phyloP scores from a whole-genome alignment of 2,888 invertebrate species.

The Pachliopta kotzebuea region DNA sequence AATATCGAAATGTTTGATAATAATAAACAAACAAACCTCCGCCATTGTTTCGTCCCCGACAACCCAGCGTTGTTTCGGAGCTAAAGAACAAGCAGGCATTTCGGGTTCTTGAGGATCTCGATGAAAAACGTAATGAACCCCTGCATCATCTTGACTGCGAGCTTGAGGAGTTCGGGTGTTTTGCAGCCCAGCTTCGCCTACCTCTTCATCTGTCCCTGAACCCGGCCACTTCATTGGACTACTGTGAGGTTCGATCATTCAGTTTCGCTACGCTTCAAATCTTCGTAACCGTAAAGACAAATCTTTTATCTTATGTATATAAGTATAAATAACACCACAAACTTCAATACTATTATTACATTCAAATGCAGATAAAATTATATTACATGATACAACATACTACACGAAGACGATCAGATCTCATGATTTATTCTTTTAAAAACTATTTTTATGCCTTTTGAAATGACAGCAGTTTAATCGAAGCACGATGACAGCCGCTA shows the following conservation, averaged over 20 bases:
- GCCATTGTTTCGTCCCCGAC: constrained; percentile 93
- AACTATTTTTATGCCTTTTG: constrained; percentile 62
- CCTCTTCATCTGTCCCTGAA: constrained; percentile 84
- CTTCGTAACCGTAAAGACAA: constrained; percentile 61
- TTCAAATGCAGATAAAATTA: constrained; percentile 47
- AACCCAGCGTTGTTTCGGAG: constrained; percentile 91
- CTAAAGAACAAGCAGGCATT: constrained; percentile 82
- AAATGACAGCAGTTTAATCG: constrained; percentile 69
- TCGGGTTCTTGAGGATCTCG: constrained; percentile 89
- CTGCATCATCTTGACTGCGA: constrained; percentile 91
- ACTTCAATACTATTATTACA: constrained; percentile 46
- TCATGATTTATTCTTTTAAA: constrained; percentile 52
- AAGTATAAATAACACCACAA: constrained; percentile 44
- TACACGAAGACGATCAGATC: constrained; percentile 43
- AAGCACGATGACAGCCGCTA: constrained; percentile 76
- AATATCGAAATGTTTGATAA: constrained; percentile 15
- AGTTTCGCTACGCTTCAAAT: constrained; percentile 66
- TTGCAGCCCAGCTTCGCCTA: constrained; percentile 73
- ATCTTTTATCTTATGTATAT: constrained; percentile 51
- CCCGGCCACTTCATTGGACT: constrained; percentile 91
- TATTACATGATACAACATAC: constrained; percentile 60
- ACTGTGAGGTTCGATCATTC: constrained; percentile 80
- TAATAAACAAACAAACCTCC: constrained; percentile 83
- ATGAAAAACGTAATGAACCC: constrained; percentile 95
- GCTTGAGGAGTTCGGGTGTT: constrained; percentile 85